Conservation (phyloP, 2,797 vertebrate species). For the Sebastes matsubarae region DNA sequence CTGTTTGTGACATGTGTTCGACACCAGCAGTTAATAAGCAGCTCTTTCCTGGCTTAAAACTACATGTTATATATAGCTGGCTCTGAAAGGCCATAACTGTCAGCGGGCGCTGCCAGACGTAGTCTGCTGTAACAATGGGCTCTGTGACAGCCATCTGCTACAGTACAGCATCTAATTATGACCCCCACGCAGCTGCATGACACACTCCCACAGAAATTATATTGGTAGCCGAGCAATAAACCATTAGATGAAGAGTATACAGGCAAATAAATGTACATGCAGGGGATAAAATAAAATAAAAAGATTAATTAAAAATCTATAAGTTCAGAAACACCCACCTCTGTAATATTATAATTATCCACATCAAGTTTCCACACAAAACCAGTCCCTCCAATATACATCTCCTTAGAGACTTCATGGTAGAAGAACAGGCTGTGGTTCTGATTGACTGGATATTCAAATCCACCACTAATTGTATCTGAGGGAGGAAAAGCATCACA, state of each 20-base stretch:
- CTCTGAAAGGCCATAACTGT: neutral
- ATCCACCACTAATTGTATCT: constrained; percentile 20
- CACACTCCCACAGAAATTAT: neutral
- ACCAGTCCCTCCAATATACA: constrained; percentile 74
- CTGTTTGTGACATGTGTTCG: neutral
- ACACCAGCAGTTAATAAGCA: neutral
- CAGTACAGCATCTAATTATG: constrained; percentile 6
- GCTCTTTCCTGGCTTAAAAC: neutral
- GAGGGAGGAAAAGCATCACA: neutral
- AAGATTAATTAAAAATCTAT: neutral
- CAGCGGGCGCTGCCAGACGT: neutral
- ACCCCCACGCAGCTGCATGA: neutral
- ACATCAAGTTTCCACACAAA: constrained; percentile 65
- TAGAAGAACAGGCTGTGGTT: constrained; percentile 71
- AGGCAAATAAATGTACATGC: neutral
- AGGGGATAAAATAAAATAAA: neutral
- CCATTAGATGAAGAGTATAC: neutral
- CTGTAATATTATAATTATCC: constrained; percentile 18
- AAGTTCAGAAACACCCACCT: constrained; percentile 64
- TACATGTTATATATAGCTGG: neutral
- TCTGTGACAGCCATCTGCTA: constrained; percentile 28
- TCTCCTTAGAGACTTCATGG: constrained; percentile 42
- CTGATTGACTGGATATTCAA: constrained; percentile 46
- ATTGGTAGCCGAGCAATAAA: neutral
- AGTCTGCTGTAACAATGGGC: constrained; percentile 3